Percentiles rank a stretch among this genome's conserved stretches.
These are phyloP conservation scores for Tokudaia tokunoshimensis DNA, from an alignment of 2,797 vertebrate species.

Conservation along the genomic window DNA sequence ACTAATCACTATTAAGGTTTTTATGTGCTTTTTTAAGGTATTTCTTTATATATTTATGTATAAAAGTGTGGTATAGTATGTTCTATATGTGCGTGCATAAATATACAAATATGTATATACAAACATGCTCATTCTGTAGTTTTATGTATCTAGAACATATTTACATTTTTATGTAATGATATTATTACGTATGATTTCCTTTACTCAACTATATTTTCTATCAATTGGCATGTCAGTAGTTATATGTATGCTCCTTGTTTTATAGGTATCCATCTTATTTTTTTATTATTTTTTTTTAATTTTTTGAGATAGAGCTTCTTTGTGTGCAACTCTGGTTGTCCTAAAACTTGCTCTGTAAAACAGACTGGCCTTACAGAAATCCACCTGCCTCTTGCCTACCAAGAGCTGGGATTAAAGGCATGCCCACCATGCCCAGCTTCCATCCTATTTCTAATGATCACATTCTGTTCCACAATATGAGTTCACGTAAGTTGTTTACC, in stretches of 20 bases:
- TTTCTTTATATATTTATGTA: neutral
- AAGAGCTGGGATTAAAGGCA: neutral
- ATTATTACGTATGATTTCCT: conserved; percentile 7
- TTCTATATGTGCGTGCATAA: neutral
- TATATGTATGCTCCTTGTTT: neutral
- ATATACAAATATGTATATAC: neutral
- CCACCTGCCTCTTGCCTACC: neutral
- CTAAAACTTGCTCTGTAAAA: neutral
- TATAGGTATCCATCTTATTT: conserved; percentile 37
- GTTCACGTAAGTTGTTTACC: conserved; percentile 45
- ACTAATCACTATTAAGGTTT: conserved; percentile 4
- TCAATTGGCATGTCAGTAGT: conserved; percentile 10
- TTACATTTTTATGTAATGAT: conserved; percentile 16
- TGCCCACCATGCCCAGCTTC: neutral
- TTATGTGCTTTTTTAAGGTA: neutral
- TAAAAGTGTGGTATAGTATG: neutral
- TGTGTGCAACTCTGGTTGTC: neutral
- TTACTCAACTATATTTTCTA: conserved; percentile 36
- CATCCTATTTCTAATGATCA: conserved; percentile 36
- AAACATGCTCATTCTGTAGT: neutral
- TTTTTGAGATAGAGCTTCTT: neutral
- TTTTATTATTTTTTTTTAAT: neutral
- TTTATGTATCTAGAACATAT: neutral
- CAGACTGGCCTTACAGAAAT: neutral
- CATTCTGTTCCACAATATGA: neutral